Evolutionary conservation across 2,888 invertebrate species (phyloP).

Genomic region (Pyrochroa serraticornis): DNA sequence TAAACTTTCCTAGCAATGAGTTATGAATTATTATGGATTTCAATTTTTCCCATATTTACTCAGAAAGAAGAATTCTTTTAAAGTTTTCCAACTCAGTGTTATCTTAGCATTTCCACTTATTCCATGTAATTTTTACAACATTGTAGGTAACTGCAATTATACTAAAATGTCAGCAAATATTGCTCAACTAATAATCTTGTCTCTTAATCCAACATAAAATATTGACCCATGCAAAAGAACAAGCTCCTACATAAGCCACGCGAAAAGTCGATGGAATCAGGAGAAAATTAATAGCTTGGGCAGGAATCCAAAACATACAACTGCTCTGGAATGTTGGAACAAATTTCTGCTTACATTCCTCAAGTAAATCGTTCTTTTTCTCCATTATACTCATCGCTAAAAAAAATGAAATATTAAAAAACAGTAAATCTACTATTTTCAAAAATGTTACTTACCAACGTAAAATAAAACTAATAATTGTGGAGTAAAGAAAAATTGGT

Average conservation of each 20-base stretch:
- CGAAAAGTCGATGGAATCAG: constrained; percentile 74
- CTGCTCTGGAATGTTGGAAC: constrained; percentile 74
- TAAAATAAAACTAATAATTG: constrained; percentile 73
- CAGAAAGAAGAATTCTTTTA: no score
- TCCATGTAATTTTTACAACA: no score
- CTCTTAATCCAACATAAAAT: constrained; percentile 83
- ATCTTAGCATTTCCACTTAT: no score
- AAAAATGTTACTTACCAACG: constrained; percentile 62
- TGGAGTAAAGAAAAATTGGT: constrained; percentile 81
- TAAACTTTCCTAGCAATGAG: no score
- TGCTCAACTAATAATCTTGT: constrained; percentile 48
- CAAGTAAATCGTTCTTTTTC: constrained; percentile 69
- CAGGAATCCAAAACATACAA: constrained; percentile 84
- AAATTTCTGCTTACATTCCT: constrained; percentile 75
- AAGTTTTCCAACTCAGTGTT: no score
- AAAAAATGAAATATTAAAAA: constrained; percentile 39
- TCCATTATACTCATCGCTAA: constrained; percentile 80
- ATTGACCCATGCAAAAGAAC: constrained; percentile 84
- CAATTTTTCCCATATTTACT: background rate
- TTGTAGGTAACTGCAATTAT: no score
- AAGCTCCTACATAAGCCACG: constrained; percentile 78
- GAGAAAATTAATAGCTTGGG: constrained; percentile 78
- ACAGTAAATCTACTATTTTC: constrained; percentile 5
- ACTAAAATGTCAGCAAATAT: no score
- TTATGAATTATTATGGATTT: no score